Conservation (phyloP, 2,113 vertebrate species). For the Catagonus wagneri region DNA sequence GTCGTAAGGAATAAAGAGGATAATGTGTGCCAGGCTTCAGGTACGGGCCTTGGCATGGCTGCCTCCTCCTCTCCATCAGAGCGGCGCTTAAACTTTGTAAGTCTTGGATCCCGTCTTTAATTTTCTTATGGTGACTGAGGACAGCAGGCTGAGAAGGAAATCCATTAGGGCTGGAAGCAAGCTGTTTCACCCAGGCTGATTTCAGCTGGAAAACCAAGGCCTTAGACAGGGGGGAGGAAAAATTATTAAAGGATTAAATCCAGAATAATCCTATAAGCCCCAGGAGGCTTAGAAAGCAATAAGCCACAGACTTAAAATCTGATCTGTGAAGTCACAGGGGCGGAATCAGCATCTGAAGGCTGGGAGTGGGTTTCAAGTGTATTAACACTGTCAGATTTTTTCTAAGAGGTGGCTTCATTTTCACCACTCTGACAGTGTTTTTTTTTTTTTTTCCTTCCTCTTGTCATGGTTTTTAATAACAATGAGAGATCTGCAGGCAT, state of each 20-base stretch:
- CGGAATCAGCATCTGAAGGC: conserved; percentile 13
- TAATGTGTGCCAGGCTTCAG: rapidly evolving
- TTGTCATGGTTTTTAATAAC: conserved; percentile 59
- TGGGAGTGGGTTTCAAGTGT: conserved; percentile 45
- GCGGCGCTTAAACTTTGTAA: neutral
- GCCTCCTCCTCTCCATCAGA: neutral
- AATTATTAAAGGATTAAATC: conserved; percentile 81
- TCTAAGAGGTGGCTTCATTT: conserved; percentile 53
- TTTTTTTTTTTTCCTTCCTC: neutral
- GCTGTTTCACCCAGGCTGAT: neutral
- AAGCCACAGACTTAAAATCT: conserved; percentile 59
- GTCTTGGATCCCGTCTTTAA: neutral
- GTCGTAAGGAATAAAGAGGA: neutral
- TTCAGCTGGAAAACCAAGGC: conserved; percentile 68
- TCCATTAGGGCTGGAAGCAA: neutral
- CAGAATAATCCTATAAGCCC: conserved; percentile 69
- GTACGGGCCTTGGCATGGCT: neutral
- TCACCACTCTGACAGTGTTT: neutral
- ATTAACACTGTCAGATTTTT: neutral
- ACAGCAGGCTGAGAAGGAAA: neutral
- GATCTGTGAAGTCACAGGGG: conserved; percentile 33
- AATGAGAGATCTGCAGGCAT: conserved; percentile 52
- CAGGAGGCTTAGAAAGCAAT: conserved; percentile 67
- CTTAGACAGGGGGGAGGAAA: conserved; percentile 77
- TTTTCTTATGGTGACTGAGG: neutral